Base-by-base conservation (phyloP, 2,888 invertebrate genomes). In the Cryptus viduatorius region DNA sequence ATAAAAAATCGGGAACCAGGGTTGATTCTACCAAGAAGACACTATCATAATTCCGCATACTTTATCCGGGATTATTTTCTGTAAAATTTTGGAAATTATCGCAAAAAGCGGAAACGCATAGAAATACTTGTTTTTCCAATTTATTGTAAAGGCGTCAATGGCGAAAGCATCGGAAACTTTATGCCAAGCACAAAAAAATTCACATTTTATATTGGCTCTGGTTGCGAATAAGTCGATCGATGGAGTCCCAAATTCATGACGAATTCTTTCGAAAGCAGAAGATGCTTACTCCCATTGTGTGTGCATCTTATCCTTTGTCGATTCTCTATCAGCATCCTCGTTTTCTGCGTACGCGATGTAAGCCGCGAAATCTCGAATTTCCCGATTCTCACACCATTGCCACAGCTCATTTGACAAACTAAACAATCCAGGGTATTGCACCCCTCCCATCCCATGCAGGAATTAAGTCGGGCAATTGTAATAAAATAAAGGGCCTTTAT, bases 191-290 rank as follows among this genome's bases (percentile, higher is more conserved):
- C 79, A 86, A 48, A 77, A 87, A 14, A 46, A 44, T 29, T n/a
- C 29, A 48, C 86, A 84, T 86, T 89, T 89, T 19, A 50, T n/a
- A 29, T 87, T 88, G 4, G 29, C 64, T 50, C 87, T 65, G 2
- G 80, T 48, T n/a, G 86, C 86, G 46, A 88, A 89, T 16, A 87
- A 29, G 42, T 88, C 88, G 8, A 88, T 76, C 3, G 76, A 44
- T 53, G 86, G 84, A 29, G 14, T 1, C 0, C 87, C 86, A 16
- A 87, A 85, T 12, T 4, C 29, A 1, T 19, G 37, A 3, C 46
- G 8, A 71, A 87, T 83, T n/a, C 1, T 59, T 3, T 79, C 46
- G 59, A 82, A 88, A 3, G 68, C 80, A 5, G 24, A 37, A 12
- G 48, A 50, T 4, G 85, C 67, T 14, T 86, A 37, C 67, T 85